Percentiles rank a stretch among this genome's conserved stretches.
phyloP scores from a whole-genome alignment of 2,888 invertebrate species.

The Melieria picta region DNA sequence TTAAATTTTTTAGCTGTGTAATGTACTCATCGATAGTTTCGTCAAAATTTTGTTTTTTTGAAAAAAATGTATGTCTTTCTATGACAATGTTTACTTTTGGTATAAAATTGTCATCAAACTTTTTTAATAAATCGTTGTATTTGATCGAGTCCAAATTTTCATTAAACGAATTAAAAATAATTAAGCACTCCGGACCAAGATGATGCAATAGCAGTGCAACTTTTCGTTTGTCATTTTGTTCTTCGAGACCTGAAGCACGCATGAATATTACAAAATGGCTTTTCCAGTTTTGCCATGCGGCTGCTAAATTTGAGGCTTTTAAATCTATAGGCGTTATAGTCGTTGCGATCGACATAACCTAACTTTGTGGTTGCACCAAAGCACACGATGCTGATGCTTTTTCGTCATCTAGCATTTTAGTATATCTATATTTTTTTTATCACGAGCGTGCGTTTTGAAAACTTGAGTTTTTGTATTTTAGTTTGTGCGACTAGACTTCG shows the following conservation, averaged over 20 bases:
- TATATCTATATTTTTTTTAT: too few relatives aligned
- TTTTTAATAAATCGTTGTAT: too few relatives aligned
- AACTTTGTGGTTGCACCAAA: background rate
- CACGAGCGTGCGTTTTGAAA: too few relatives aligned
- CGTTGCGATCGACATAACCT: background rate
- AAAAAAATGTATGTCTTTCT: too few relatives aligned
- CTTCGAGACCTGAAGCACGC: slow-evolving; percentile 37
- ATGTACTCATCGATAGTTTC: too few relatives aligned
- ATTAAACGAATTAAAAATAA: slow-evolving; percentile 42
- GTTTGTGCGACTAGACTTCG: too few relatives aligned
- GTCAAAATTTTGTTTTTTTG: too few relatives aligned
- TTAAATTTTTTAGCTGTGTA: too few relatives aligned
- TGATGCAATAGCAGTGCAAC: slow-evolving; percentile 35
- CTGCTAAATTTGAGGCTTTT: slow-evolving; percentile 29
- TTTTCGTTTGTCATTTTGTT: slow-evolving; percentile 21
- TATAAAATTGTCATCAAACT: too few relatives aligned
- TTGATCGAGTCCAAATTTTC: slow-evolving; percentile 36
- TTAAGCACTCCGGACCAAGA: slow-evolving; percentile 26
- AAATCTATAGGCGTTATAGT: slow-evolving; percentile 33
- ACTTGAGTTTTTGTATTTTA: too few relatives aligned
- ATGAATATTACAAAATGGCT: slow-evolving; percentile 41
- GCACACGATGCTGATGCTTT: background rate
- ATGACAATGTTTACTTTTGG: too few relatives aligned
- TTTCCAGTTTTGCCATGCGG: slow-evolving; percentile 39
- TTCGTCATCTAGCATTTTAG: background rate